Percentiles rank a stretch among this genome's conserved stretches.
Evolutionary conservation across 2,797 vertebrate species (phyloP).

Genomic region (Pseudochromis fuscus): DNA sequence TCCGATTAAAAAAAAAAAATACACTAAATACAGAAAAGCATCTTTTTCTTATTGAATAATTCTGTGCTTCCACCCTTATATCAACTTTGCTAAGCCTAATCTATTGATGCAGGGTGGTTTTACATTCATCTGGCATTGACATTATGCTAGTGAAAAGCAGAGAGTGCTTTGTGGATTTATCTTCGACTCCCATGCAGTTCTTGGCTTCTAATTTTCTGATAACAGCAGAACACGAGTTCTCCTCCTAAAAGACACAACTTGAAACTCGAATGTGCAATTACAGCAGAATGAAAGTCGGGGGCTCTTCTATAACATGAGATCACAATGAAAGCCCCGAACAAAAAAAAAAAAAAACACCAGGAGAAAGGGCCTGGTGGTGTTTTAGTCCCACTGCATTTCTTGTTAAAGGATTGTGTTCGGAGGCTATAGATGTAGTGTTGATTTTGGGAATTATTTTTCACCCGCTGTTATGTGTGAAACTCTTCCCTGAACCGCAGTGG

Average conservation of each 20-base stretch:
- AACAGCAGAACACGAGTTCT: slow-evolving; percentile 79
- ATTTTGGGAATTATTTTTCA: slow-evolving; percentile 71
- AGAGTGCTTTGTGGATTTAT: slow-evolving; percentile 81
- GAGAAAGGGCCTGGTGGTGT: slow-evolving; percentile 21
- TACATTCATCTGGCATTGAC: slow-evolving; percentile 80
- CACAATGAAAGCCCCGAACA: slow-evolving; percentile 51
- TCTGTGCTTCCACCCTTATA: slow-evolving; percentile 52
- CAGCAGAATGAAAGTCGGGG: slow-evolving; percentile 71
- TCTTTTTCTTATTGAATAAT: slow-evolving; percentile 41
- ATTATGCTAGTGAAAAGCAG: slow-evolving; percentile 78
- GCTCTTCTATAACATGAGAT: slow-evolving; percentile 51
- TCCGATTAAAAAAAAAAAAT: slow-evolving; percentile 44
- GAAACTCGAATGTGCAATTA: slow-evolving; percentile 82
- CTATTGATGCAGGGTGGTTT: slow-evolving; percentile 79
- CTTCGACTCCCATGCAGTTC: slow-evolving; percentile 81
- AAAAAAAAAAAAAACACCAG: not conserved
- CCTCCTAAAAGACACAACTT: slow-evolving; percentile 78
- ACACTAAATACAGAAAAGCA: slow-evolving; percentile 30
- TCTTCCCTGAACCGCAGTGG: slow-evolving; percentile 56
- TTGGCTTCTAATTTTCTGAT: slow-evolving; percentile 88
- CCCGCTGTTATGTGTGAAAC: slow-evolving; percentile 61
- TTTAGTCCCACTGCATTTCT: slow-evolving; percentile 66
- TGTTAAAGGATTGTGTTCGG: slow-evolving; percentile 55
- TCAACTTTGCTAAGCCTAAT: slow-evolving; percentile 73
- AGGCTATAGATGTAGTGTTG: slow-evolving; percentile 62